Conservation (phyloP, 2,888 invertebrate species). For the Siphlonurus alternatus region DNA sequence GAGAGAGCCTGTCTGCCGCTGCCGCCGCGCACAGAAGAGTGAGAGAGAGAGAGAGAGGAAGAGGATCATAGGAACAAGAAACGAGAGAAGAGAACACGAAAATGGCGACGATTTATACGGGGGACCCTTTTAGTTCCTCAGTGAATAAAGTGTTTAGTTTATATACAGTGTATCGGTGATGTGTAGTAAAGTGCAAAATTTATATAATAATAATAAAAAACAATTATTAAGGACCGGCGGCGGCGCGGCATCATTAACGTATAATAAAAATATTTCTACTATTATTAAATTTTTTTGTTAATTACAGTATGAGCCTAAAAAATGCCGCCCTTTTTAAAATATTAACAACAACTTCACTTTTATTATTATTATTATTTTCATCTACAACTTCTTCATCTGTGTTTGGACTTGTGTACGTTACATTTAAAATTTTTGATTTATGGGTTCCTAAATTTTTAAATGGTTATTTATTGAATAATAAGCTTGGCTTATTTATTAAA, state of each 20-base stretch:
- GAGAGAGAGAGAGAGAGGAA: not conserved
- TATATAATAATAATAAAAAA: not conserved
- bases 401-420: not conserved
- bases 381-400: not conserved
- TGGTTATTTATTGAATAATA: not conserved
- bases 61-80: not conserved
- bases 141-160: not conserved
- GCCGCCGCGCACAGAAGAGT: not conserved
- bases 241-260: not conserved
- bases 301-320: not conserved
- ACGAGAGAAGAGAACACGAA: not conserved
- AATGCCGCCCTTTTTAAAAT: slow-evolving; percentile 1
- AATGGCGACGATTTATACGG: not conserved
- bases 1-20: not conserved
- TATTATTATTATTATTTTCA: not conserved
- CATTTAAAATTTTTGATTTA: not conserved
- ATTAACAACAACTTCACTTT: not conserved
- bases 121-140: not conserved
- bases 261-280: not conserved
- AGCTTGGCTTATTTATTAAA: not conserved
- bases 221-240: not conserved
- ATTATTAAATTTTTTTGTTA: not conserved
- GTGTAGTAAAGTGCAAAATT: not conserved
- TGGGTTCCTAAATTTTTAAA: not conserved
- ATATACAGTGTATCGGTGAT: not conserved